Evolutionary conservation across 1,140 invertebrate species (phyloP).

Genomic region (Babylonia areolata): DNA sequence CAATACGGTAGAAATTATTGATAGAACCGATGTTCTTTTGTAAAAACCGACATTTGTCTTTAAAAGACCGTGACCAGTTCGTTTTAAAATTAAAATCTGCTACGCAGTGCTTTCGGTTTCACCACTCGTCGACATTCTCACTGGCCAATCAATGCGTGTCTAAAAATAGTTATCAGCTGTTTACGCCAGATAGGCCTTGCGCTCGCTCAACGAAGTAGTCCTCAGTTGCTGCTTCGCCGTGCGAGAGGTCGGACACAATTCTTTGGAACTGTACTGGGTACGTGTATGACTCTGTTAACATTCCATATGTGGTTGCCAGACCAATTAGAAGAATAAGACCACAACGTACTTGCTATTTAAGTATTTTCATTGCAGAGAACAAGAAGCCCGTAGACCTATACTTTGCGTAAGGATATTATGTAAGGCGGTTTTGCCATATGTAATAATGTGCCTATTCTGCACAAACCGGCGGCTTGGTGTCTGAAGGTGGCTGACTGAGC

Average conservation of each 20-base stretch:
- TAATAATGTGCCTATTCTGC: conserved; percentile 42
- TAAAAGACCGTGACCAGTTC: background rate
- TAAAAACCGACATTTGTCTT: background rate
- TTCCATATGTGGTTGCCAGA: too few relatives aligned
- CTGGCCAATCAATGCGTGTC: conserved; percentile 29
- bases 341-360: too few relatives aligned
- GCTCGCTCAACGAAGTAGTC: background rate
- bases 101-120: conserved; percentile 12
- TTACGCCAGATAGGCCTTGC: conserved; percentile 33
- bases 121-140: conserved; percentile 14
- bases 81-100: too few relatives aligned
- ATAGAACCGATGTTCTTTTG: background rate
- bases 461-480: conserved; percentile 40
- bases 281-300: too few relatives aligned
- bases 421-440: conserved; percentile 8
- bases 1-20: background rate
- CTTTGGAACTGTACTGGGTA: background rate
- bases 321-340: too few relatives aligned
- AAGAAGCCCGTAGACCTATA: background rate
- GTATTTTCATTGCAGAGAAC: background rate
- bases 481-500: too few relatives aligned
- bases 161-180: conserved; percentile 41
- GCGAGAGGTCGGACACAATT: background rate
- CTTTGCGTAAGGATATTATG: background rate
- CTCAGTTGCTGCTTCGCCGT: conserved; percentile 4